phyloP scores from a whole-genome alignment of 2,797 vertebrate species.

The Serranus cabrilla region DNA sequence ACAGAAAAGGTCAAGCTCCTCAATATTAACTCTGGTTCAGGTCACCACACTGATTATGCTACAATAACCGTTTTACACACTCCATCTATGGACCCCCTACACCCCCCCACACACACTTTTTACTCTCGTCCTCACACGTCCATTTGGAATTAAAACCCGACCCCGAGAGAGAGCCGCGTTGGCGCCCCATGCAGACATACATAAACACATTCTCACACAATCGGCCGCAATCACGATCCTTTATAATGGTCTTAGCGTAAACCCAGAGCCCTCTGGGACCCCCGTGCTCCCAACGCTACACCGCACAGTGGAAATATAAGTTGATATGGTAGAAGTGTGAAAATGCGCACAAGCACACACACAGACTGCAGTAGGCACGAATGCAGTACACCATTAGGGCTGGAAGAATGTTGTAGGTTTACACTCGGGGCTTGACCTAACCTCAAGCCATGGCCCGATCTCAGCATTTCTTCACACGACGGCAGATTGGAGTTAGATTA shows the following conservation, averaged over 20 bases:
- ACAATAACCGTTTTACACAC: constrained; percentile 82
- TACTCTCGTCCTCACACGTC: constrained; percentile 68
- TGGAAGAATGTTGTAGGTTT: constrained; percentile 90
- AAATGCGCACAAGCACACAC: constrained; percentile 63
- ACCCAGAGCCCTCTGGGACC: constrained; percentile 57
- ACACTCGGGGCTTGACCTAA: constrained; percentile 90
- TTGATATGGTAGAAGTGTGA: constrained; percentile 76
- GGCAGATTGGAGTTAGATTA: constrained; percentile 87
- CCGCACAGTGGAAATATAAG: constrained; percentile 71
- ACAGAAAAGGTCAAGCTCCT: constrained; percentile 83
- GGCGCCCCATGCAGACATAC: constrained; percentile 78
- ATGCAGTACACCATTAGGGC: constrained; percentile 86
- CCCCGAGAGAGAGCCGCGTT: constrained; percentile 56
- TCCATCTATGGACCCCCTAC: constrained; percentile 34
- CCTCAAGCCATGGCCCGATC: constrained; percentile 86
- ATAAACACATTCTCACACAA: constrained; percentile 84
- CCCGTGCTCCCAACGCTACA: constrained; percentile 24
- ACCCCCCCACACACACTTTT: constrained; percentile 34
- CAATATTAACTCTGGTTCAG: constrained; percentile 78
- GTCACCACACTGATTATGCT: constrained; percentile 80
- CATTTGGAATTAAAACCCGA: constrained; percentile 80
- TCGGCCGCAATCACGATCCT: constrained; percentile 68
- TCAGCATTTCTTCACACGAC: constrained; percentile 89
- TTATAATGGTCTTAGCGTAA: constrained; percentile 69
- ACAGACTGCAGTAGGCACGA: constrained; percentile 78